Conservation (phyloP, 2,113 vertebrate genomes). For the Nothobranchius kuhntae region DNA sequence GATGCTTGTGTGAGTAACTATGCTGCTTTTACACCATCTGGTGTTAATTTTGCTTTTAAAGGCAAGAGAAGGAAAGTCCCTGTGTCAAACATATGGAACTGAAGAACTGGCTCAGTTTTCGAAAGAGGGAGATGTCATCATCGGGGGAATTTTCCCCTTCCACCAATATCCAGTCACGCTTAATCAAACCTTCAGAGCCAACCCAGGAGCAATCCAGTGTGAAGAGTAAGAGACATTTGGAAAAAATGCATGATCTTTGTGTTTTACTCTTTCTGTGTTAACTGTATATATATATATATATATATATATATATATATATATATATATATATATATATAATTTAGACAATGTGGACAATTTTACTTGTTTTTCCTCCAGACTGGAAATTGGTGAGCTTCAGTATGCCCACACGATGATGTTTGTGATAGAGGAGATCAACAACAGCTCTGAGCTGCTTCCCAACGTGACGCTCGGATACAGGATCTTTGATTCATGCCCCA, state of each 20-base stretch:
- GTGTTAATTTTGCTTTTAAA: slow-evolving; percentile 54
- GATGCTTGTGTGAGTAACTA: slow-evolving; percentile 31
- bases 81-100: slow-evolving; percentile 72
- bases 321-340: no score
- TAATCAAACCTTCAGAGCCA: slow-evolving; percentile 62
- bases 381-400: slow-evolving; percentile 77
- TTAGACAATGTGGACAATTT: no score
- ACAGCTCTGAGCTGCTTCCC: slow-evolving; percentile 74
- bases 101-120: slow-evolving; percentile 76
- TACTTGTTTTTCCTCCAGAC: slow-evolving; percentile 39
- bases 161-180: slow-evolving; percentile 74
- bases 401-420: slow-evolving; percentile 81
- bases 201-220: slow-evolving; percentile 73
- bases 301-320: no score
- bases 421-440: slow-evolving; percentile 80
- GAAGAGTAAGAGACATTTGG: slow-evolving; percentile 68
- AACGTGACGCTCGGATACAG: slow-evolving; percentile 75
- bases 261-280: no score
- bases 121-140: slow-evolving; percentile 76
- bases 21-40: slow-evolving; percentile 62
- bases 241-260: not conserved
- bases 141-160: slow-evolving; percentile 83
- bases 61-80: slow-evolving; percentile 48
- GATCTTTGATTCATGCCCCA: slow-evolving; percentile 80
- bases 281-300: no score